phyloP scores from a whole-genome alignment of 1,140 invertebrate genomes.

The Zaprionus gabonicus region DNA sequence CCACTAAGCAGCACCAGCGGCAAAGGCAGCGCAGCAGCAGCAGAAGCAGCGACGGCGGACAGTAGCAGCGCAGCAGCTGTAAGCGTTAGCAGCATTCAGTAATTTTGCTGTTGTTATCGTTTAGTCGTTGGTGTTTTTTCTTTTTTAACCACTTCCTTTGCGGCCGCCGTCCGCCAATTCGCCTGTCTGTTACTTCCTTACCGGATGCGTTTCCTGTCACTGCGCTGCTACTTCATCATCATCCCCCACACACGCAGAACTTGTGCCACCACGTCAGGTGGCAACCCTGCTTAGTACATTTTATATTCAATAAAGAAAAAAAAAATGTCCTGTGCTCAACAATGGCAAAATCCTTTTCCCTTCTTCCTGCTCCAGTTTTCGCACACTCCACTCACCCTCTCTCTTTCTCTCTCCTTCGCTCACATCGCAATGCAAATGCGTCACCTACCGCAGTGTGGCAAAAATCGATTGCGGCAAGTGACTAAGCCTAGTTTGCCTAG shows the following conservation, averaged over 20 bases:
- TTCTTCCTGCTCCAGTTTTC: background rate
- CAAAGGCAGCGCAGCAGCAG: background rate
- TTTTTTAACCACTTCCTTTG: conserved; percentile 81
- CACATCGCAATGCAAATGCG: conserved; percentile 28
- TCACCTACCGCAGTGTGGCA: conserved; percentile 31
- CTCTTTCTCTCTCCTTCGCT: background rate
- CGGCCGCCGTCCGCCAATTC: conserved; percentile 37
- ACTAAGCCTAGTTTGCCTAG: background rate
- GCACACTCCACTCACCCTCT: too few species aligned
- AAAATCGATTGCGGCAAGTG: conserved; percentile 38
- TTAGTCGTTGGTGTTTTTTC: conserved; percentile 30
- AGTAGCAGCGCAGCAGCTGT: conserved; percentile 33
- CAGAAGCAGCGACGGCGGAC: background rate
- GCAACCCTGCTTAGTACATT: conserved; percentile 28
- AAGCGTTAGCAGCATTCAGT: conserved; percentile 25
- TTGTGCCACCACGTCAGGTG: conserved; percentile 30
- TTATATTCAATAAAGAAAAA: background rate
- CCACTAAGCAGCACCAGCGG: conserved; percentile 37
- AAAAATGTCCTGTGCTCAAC: conserved; percentile 3
- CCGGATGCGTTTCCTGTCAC: conserved; percentile 18
- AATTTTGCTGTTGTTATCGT: conserved; percentile 39
- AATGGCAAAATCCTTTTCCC: conserved; percentile 20
- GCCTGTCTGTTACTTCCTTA: conserved; percentile 24
- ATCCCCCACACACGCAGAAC: conserved; percentile 23
- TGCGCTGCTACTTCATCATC: conserved; percentile 15